A percentile compares a stretch with the other conserved stretches of the same genome.
Evolutionary conservation across 2,888 invertebrate genomes (phyloP).

Genomic region (Rugalucina vietnamica): DNA sequence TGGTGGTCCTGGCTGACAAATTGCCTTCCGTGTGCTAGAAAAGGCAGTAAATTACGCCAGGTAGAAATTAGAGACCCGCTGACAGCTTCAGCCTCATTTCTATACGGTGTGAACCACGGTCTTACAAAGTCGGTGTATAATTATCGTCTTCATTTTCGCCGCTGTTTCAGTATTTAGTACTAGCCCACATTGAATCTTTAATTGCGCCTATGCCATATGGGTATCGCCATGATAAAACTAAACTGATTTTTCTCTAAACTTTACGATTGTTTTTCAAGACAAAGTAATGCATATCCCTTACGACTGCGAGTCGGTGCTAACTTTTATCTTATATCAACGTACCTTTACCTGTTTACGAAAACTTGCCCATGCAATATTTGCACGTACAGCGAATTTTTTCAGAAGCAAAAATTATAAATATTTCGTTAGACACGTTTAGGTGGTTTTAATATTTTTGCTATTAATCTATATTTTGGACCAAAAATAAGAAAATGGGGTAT

Average conservation of each 20-base stretch:
- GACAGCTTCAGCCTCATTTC: neutral
- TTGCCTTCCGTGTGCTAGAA: neutral
- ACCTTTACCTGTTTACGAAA: too few relatives aligned
- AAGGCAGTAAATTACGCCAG: slow-evolving; percentile 11
- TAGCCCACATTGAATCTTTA: neutral
- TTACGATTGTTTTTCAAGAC: neutral
- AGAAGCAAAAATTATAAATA: too few relatives aligned
- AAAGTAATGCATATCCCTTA: neutral
- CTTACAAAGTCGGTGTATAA: neutral
- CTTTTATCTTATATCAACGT: too few relatives aligned
- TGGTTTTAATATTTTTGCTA: too few relatives aligned
- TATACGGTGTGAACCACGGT: neutral
- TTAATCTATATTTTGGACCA: too few relatives aligned
- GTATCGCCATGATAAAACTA: neutral
- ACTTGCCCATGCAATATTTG: too few relatives aligned
- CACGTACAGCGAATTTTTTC: too few relatives aligned
- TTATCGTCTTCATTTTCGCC: neutral
- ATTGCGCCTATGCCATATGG: neutral
- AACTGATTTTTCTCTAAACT: neutral
- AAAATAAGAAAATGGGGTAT: too few relatives aligned
- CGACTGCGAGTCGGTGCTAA: too few relatives aligned
- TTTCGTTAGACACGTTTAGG: too few relatives aligned
- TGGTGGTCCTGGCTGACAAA: neutral
- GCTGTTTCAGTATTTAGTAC: neutral
- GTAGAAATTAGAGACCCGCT: slow-evolving; percentile 6